A percentile compares a stretch with the other conserved stretches of the same genome.
Evolutionary conservation across 1,140 invertebrate species (phyloP).

Genomic region (Papilio polytes): DNA sequence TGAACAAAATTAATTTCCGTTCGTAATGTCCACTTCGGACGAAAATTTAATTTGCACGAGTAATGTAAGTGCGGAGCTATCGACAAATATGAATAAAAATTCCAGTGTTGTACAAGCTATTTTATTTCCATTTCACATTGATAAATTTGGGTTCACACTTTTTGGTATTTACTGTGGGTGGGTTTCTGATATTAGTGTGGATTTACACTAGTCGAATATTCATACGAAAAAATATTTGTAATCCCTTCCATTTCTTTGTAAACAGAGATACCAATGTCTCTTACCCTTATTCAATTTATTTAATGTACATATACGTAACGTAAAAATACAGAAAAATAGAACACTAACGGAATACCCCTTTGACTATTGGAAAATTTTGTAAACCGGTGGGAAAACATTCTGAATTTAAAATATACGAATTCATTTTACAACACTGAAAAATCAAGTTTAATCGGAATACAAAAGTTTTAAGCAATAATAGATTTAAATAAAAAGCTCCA

Average conservation of each 20-base stretch:
- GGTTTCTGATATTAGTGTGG: too few species aligned
- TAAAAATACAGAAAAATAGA: neutral
- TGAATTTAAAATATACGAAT: neutral
- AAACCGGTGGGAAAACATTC: neutral
- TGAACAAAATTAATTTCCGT: constrained; percentile 62
- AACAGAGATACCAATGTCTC: too few species aligned
- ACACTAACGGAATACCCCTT: neutral
- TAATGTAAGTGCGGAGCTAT: constrained; percentile 27
- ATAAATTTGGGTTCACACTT: neutral
- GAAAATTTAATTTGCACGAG: constrained; percentile 55
- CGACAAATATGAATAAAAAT: constrained; percentile 25
- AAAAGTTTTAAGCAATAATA: neutral
- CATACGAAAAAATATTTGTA: too few species aligned
- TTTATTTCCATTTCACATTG: neutral
- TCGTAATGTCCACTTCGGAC: constrained; percentile 40
- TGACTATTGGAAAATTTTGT: too few species aligned
- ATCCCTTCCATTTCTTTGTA: too few species aligned
- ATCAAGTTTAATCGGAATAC: neutral
- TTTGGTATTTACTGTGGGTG: neutral
- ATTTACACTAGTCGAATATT: too few species aligned
- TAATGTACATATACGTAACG: neutral
- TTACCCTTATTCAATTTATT: neutral
- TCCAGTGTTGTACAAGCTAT: neutral
- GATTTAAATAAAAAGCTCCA: constrained; percentile 16
- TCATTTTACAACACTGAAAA: neutral